Percentiles rank a stretch among this genome's conserved stretches.
These are phyloP conservation scores for Cryptophagus acutangulus DNA, from an alignment of 2,888 invertebrate species.

Conservation along the genomic window DNA sequence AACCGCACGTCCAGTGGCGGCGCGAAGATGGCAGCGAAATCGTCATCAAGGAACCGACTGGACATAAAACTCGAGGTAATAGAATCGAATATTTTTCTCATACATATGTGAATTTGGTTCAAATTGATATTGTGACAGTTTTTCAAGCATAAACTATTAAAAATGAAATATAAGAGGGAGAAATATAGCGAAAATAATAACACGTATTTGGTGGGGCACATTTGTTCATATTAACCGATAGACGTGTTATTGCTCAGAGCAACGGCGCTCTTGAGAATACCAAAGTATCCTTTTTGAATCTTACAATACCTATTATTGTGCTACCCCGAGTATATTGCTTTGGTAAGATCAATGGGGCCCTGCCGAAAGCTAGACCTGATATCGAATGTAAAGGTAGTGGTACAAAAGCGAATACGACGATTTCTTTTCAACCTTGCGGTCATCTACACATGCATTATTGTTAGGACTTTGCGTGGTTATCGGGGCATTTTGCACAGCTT, in stretches of 20 bases:
- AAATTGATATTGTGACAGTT: not conserved
- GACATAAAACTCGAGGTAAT: slow-evolving; percentile 45
- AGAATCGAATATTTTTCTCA: not conserved
- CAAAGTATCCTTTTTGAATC: slow-evolving; percentile 37
- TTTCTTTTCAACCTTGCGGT: slow-evolving; percentile 32
- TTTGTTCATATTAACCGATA: slow-evolving; percentile 32
- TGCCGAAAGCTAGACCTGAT: slow-evolving; percentile 35
- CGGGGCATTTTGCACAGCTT: not conserved
- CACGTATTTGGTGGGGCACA: slow-evolving; percentile 18
- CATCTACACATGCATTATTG: too few relatives aligned
- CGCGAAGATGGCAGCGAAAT: slow-evolving; percentile 79
- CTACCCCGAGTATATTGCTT: slow-evolving; percentile 43
- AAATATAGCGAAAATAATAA: slow-evolving; percentile 18
- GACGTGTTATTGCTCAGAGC: slow-evolving; percentile 28
- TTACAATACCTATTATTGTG: slow-evolving; percentile 44
- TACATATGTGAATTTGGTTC: not conserved
- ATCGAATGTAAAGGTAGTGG: slow-evolving; percentile 25
- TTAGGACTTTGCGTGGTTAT: too few relatives aligned
- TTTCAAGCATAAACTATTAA: not conserved
- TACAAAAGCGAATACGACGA: slow-evolving; percentile 30
- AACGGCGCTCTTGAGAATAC: slow-evolving; percentile 30
- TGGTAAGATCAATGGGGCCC: slow-evolving; percentile 40
- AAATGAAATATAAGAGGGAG: too few relatives aligned
- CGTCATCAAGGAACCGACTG: slow-evolving; percentile 65
- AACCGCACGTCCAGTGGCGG: slow-evolving; percentile 76